These are phyloP conservation scores for Dipodomys stephensi DNA, from an alignment of 2,113 vertebrate genomes.

Conservation along the genomic window DNA sequence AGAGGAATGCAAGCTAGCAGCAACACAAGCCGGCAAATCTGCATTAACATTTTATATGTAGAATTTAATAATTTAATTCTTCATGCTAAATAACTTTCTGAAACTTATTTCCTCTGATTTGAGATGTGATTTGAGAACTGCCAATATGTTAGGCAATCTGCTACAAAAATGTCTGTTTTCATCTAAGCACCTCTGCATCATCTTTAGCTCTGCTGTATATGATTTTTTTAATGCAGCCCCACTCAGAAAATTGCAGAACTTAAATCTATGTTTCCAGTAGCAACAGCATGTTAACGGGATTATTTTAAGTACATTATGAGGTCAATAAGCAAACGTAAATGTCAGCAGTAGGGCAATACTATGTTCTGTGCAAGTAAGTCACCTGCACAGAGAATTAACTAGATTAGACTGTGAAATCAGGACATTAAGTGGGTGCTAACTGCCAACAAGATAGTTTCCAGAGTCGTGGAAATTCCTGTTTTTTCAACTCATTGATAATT, in stretches of 20 bases:
- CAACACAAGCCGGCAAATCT: background rate
- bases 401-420: background rate
- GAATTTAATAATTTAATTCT: slow-evolving; percentile 80
- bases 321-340: slow-evolving; percentile 60
- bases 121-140: slow-evolving; percentile 78
- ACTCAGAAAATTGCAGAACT: slow-evolving; percentile 61
- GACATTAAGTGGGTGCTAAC: background rate
- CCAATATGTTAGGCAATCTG: slow-evolving; percentile 79
- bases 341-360: slow-evolving; percentile 26
- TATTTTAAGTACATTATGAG: slow-evolving; percentile 45
- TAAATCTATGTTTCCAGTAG: slow-evolving; percentile 43
- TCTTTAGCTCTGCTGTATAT: slow-evolving; percentile 56
- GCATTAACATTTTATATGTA: slow-evolving; percentile 73
- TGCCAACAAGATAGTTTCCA: background rate
- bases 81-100: slow-evolving; percentile 82
- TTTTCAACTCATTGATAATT: background rate
- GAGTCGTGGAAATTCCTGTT: background rate
- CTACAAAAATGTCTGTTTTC: slow-evolving; percentile 79
- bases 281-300: slow-evolving; percentile 35
- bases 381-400: background rate
- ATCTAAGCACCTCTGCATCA: slow-evolving; percentile 74
- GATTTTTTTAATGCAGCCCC: background rate
- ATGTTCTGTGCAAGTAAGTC: background rate
- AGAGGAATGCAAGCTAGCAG: background rate
- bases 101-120: slow-evolving; percentile 79